Evolutionary conservation across 1,140 invertebrate species (phyloP), one percentile per base, ranked within the genome.

Genomic region (Amphibalanus amphitrite): DNA sequence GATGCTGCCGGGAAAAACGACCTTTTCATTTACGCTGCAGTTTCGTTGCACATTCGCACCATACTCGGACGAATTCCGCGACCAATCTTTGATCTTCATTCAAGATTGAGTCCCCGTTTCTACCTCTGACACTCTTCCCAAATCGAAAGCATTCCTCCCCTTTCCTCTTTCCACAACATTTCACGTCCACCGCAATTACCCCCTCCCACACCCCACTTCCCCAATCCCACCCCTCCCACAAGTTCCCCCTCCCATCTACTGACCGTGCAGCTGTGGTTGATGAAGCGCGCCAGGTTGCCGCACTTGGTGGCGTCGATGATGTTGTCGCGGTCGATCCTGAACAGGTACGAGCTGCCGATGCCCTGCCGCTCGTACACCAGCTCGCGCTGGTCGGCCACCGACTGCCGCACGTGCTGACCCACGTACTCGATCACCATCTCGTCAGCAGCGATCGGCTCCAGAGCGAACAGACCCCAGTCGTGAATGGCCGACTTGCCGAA

Each of bases 341-440:
- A 99, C 70, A 99, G 83, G 81, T 99, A 99, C 13, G 93, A 97
- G 80, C 90, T 94, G 65, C 96, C 97, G 78, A 99, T 99, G 71
- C 97, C 97, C 29, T 89, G 90, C 17, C 91, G 90, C 81, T 97
- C 95, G 81, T 99, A 99, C 76, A 94, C 89, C 71, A 90, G 87
- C 82, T 99, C 97, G 29, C 97, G 83, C 65, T 93, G 80, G 83
- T 99, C 97, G 38, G 96, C 97, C 29, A 99, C 89, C 40, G 92
- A 87, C 33, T 94, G 93, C 71, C 97, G 86, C 71, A 99, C 88
- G 86, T 91, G 92, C 82, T 98, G 93, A 0, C 97, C 97, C 69
- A 99, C 95, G 80, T 99, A 99, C 81, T 99, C 97, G 71, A 99
- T 98, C 69, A 99, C 97, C 95, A 99, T 98, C 83, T 99, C 95